Conservation (phyloP, 2,888 invertebrate species). For the Sceliomorpha sp. region DNA sequence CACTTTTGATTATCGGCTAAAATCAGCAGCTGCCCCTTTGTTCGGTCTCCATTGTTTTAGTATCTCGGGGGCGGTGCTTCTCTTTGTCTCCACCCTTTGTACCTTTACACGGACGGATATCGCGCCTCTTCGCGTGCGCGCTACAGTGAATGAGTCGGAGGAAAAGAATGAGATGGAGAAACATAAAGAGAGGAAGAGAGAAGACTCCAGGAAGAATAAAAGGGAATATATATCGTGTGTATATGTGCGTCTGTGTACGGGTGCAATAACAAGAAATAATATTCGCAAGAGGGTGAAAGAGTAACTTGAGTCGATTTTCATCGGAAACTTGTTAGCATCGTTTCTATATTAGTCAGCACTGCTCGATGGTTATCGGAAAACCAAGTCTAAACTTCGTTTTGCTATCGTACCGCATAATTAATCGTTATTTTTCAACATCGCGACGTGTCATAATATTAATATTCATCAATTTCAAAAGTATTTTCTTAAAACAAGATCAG, state of each 20-base stretch:
- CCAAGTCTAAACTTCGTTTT: too few relatives aligned
- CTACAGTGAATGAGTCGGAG: slow-evolving; percentile 51
- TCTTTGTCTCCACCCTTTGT: slow-evolving; percentile 80
- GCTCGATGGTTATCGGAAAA: neutral
- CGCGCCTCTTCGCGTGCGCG: slow-evolving; percentile 69
- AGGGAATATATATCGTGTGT: slow-evolving; percentile 34
- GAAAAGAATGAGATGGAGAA: slow-evolving; percentile 30
- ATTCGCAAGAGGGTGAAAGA: slow-evolving; percentile 15
- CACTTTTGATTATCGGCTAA: slow-evolving; percentile 69
- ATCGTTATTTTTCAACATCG: too few relatives aligned
- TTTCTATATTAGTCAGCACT: neutral
- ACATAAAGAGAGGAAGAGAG: slow-evolving; percentile 40
- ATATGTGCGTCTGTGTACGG: slow-evolving; percentile 10
- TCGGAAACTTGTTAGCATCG: slow-evolving; percentile 6
- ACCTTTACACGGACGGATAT: slow-evolving; percentile 72
- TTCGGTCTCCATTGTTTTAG: slow-evolving; percentile 77
- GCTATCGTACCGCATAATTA: too few relatives aligned
- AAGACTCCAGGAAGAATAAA: slow-evolving; percentile 41
- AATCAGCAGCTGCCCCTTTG: slow-evolving; percentile 74
- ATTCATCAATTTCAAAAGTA: too few relatives aligned
- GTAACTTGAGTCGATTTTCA: slow-evolving; percentile 5
- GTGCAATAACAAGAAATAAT: slow-evolving; percentile 20
- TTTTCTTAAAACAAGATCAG: slow-evolving; percentile 69
- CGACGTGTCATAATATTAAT: too few relatives aligned
- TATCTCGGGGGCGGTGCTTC: slow-evolving; percentile 79